These are phyloP conservation scores for Lochmaea crataegi DNA, from an alignment of 2,888 invertebrate species.

Conservation along the genomic window DNA sequence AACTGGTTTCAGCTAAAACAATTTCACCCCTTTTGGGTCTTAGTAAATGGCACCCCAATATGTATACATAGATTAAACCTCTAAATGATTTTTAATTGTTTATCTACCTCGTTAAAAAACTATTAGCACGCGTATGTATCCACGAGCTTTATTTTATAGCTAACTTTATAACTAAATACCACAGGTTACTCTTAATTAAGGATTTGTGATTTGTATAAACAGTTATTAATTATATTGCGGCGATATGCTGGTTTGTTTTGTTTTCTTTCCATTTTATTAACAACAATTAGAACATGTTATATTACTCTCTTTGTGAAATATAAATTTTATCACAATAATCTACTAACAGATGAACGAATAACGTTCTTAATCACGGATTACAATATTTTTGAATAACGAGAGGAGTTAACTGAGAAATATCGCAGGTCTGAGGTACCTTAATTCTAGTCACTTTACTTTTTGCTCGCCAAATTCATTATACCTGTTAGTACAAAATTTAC, in stretches of 20 bases:
- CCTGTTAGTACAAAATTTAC: too few species aligned
- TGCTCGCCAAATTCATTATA: too few species aligned
- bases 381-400: too few species aligned
- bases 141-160: constrained; percentile 7
- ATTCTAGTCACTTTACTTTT: too few species aligned
- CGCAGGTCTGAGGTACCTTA: too few species aligned
- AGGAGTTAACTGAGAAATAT: too few species aligned
- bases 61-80: too few species aligned
- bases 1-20: too few species aligned
- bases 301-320: constrained; percentile 5
- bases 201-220: constrained; percentile 34
- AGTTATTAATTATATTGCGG: constrained; percentile 29
- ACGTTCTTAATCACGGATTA: not conserved
- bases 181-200: constrained; percentile 22
- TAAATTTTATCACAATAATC: constrained; percentile 16
- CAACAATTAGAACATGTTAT: constrained; percentile 16
- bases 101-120: not conserved
- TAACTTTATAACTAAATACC: constrained; percentile 4
- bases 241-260: constrained; percentile 38
- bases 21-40: too few species aligned
- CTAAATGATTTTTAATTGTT: too few species aligned
- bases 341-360: not conserved
- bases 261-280: constrained; percentile 23
- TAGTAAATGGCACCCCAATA: too few species aligned
- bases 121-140: not conserved